Percentiles rank a stretch among this genome's conserved stretches.
phyloP scores from a whole-genome alignment of 2,888 invertebrate species.

The Callinectes sapidus region DNA sequence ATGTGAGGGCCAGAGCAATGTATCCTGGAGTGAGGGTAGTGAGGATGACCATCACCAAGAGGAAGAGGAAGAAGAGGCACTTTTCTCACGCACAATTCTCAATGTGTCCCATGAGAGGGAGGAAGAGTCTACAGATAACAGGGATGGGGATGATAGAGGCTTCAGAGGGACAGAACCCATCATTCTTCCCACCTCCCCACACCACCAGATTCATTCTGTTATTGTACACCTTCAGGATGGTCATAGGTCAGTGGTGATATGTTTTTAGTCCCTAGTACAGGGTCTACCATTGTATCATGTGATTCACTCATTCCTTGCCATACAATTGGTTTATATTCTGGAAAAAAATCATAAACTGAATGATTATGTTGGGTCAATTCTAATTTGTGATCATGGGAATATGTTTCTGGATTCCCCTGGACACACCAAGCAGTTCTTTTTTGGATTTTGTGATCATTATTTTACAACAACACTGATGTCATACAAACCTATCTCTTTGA shows the following conservation, averaged over 20 bases:
- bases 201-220: conserved; percentile 66
- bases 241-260: conserved; percentile 53
- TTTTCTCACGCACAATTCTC: conserved; percentile 76
- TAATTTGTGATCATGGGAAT: too few relatives aligned
- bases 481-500: too few relatives aligned
- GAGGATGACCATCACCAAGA: conserved; percentile 55
- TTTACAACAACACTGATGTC: too few relatives aligned
- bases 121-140: background rate
- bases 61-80: conserved; percentile 56
- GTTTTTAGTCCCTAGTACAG: background rate
- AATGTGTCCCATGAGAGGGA: conserved; percentile 49
- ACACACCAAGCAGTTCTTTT: too few relatives aligned
- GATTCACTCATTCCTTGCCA: too few relatives aligned
- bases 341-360: too few relatives aligned
- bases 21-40: conserved; percentile 56
- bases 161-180: conserved; percentile 49
- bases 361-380: too few relatives aligned
- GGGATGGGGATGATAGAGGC: background rate
- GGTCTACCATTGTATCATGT: too few relatives aligned
- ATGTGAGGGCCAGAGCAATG: conserved; percentile 21
- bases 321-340: too few relatives aligned
- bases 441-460: too few relatives aligned
- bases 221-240: conserved; percentile 70
- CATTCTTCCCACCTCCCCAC: conserved; percentile 61
- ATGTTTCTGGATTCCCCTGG: too few relatives aligned